phyloP scores from a whole-genome alignment of 2,113 vertebrate species.

The Oenanthe oenanthe region DNA sequence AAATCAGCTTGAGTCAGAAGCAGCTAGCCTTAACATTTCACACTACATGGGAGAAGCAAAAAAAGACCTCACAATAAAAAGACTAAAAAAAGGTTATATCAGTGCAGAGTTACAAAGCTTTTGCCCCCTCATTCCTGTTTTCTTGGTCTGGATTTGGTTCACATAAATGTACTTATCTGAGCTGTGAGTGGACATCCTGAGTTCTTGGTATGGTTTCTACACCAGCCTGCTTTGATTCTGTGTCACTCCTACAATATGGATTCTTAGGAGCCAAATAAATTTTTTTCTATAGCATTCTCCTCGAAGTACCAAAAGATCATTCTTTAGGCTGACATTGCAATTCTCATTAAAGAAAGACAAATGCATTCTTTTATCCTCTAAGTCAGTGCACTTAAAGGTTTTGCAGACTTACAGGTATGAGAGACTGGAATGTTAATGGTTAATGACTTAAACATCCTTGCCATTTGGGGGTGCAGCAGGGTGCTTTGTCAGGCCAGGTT shows the following conservation, averaged over 20 bases:
- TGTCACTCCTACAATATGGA: background rate
- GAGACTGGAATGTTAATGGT: background rate
- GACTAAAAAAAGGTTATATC: accelerated
- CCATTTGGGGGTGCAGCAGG: background rate
- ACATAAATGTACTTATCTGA: background rate
- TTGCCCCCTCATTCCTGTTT: background rate
- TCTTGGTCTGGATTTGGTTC: background rate
- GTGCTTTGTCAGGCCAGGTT: background rate
- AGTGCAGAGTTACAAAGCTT: background rate
- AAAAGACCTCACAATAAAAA: background rate
- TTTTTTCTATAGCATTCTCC: background rate
- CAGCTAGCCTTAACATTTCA: background rate
- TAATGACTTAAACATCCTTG: background rate
- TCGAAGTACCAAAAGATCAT: background rate
- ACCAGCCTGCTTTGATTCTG: background rate
- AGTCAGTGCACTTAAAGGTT: background rate
- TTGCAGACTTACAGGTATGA: background rate
- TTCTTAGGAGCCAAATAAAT: background rate
- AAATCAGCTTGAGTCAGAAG: background rate
- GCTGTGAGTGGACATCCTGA: background rate
- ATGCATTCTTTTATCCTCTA: background rate
- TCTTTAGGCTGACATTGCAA: background rate
- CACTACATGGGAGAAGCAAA: background rate
- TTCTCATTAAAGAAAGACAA: background rate
- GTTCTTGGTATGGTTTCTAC: background rate